phyloP scores from a whole-genome alignment of 2,797 vertebrate genomes.

The Percopsis omiscomaycus region DNA sequence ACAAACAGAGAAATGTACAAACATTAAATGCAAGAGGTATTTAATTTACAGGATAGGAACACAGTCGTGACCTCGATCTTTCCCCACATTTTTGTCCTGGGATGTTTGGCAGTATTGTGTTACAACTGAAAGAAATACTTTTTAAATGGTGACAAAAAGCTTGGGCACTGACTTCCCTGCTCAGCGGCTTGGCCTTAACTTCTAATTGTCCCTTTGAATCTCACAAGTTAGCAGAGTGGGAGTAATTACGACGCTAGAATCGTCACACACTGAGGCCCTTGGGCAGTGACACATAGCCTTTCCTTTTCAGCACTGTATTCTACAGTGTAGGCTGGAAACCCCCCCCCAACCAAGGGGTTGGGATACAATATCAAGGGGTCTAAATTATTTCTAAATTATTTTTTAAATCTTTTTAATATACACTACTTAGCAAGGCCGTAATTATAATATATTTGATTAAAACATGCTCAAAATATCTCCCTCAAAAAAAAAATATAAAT shows the following conservation, averaged over 20 bases:
- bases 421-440: no score
- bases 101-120: conserved; percentile 2
- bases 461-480: no score
- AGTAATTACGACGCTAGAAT: conserved; percentile 64
- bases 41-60: not conserved
- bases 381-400: no score
- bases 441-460: no score
- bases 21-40: not conserved
- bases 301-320: conserved; percentile 18
- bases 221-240: conserved; percentile 49
- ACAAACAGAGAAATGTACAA: not conserved
- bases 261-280: conserved; percentile 36
- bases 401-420: no score
- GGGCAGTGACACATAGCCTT: conserved; percentile 50
- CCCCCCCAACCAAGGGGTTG: no score
- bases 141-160: conserved; percentile 30
- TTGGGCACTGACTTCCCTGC: conserved; percentile 36
- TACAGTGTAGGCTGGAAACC: not conserved
- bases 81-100: not conserved
- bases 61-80: conserved; percentile 9
- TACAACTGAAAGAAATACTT: not conserved
- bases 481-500: no score
- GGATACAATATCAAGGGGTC: no score
- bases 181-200: conserved; percentile 50
- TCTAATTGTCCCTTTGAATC: conserved; percentile 67